Conservation (phyloP, 2,888 invertebrate species). For the Xestia c-nigrum region DNA sequence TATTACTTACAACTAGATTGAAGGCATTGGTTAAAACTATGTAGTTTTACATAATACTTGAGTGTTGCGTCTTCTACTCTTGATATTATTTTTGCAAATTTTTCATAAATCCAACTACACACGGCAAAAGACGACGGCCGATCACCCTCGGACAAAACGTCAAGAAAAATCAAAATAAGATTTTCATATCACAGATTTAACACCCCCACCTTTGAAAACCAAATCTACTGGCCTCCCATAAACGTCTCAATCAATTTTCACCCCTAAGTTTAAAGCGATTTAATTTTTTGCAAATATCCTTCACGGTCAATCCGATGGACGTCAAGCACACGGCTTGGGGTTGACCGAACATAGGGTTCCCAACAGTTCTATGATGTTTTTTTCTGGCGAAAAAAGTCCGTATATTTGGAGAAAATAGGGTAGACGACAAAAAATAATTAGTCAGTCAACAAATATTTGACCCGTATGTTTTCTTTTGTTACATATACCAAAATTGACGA, state of each 20-base stretch:
- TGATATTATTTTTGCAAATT: background rate
- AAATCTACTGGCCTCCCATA: slow-evolving; percentile 50
- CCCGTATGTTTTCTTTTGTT: too few relatives aligned
- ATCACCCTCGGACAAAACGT: slow-evolving; percentile 1
- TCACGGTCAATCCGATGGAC: slow-evolving; percentile 59
- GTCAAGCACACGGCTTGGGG: slow-evolving; percentile 58
- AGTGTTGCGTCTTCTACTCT: too few relatives aligned
- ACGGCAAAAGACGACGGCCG: background rate
- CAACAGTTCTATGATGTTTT: too few relatives aligned
- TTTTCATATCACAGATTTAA: slow-evolving; percentile 9
- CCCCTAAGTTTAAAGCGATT: slow-evolving; percentile 59
- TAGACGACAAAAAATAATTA: too few relatives aligned
- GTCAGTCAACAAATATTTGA: too few relatives aligned
- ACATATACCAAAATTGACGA: too few relatives aligned
- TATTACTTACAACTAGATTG: too few relatives aligned
- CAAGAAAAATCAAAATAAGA: slow-evolving; percentile 34
- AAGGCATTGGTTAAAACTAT: too few relatives aligned
- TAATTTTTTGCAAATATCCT: slow-evolving; percentile 60
- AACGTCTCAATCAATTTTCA: slow-evolving; percentile 65
- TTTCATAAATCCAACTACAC: background rate
- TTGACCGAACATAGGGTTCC: slow-evolving; percentile 9
- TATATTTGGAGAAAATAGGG: background rate
- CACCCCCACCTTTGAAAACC: slow-evolving; percentile 9
- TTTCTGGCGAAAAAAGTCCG: background rate
- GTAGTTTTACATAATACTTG: too few relatives aligned